phyloP scores from a whole-genome alignment of 2,113 vertebrate species.

The Scartelaos histophorus region DNA sequence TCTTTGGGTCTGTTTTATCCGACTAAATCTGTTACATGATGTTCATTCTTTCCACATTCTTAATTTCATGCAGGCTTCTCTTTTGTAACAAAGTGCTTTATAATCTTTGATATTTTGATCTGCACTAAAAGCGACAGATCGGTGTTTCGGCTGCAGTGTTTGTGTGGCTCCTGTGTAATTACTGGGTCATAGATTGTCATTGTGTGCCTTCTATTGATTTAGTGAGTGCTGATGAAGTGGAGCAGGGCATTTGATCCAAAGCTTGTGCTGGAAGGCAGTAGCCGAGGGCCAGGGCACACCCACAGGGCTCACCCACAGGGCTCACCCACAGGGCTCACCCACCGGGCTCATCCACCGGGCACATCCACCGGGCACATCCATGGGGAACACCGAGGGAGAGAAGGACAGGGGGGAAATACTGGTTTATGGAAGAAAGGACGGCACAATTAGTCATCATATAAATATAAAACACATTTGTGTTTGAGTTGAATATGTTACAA shows the following conservation, averaged over 20 bases:
- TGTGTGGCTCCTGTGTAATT: slow-evolving; percentile 47
- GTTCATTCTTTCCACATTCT: slow-evolving; percentile 19
- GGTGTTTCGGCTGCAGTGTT: neutral
- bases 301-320: slow-evolving; percentile 18
- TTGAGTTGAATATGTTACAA: no score
- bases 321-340: slow-evolving; percentile 22
- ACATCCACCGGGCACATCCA: slow-evolving; percentile 17
- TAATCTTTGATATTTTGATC: slow-evolving; percentile 9
- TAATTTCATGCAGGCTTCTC: slow-evolving; percentile 13
- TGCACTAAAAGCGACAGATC: neutral
- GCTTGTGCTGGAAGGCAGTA: slow-evolving; percentile 19
- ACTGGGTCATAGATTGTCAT: slow-evolving; percentile 64
- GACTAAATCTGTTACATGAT: slow-evolving; percentile 33
- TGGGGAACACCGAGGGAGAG: slow-evolving; percentile 9
- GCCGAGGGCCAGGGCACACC: neutral
- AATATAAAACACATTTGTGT: no score
- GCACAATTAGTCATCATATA: no score
- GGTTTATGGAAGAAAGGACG: neutral
- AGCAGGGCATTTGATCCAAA: slow-evolving; percentile 59
- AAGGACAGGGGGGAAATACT: slow-evolving; percentile 39
- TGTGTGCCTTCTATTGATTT: slow-evolving; percentile 65
- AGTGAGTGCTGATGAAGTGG: slow-evolving; percentile 63
- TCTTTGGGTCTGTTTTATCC: slow-evolving; percentile 1
- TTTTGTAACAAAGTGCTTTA: slow-evolving; percentile 8
- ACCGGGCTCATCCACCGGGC: slow-evolving; percentile 18